Percentiles rank a stretch among this genome's conserved stretches.
Evolutionary conservation across 2,113 vertebrate species (phyloP).

Genomic region (Saguinus imperator): DNA sequence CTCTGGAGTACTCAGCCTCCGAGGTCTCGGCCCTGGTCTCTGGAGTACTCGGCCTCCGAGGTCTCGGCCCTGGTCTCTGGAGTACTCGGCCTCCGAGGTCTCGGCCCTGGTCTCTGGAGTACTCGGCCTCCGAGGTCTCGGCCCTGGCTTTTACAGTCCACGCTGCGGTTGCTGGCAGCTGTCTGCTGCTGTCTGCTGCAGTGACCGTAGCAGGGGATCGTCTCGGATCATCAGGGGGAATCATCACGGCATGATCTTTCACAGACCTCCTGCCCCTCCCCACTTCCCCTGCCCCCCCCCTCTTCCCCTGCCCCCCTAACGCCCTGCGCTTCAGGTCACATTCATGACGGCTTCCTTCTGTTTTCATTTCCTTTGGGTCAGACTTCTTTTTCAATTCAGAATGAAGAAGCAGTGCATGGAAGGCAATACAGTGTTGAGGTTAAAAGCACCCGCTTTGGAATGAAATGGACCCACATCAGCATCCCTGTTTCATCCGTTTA

Average conservation of each 20-base stretch:
- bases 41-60: not conserved
- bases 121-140: not conserved
- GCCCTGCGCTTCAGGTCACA: not conserved
- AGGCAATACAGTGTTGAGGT: not conserved
- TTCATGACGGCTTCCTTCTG: conserved; percentile 51
- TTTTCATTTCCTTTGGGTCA: conserved; percentile 58
- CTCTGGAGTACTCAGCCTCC: not conserved
- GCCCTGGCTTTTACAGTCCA: not conserved
- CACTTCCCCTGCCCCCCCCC: conserved; percentile 3
- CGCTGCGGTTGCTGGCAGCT: conserved; percentile 57
- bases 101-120: not conserved
- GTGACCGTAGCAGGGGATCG: not conserved
- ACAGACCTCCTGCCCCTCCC: conserved; percentile 33
- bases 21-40: not conserved
- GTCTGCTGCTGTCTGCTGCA: not conserved
- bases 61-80: not conserved
- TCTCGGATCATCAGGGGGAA: conserved; percentile 43
- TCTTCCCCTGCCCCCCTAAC: not conserved
- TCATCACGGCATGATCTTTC: conserved; percentile 56
- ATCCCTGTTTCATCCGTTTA: not conserved
- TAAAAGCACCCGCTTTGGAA: not conserved
- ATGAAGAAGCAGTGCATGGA: not conserved
- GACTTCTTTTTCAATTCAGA: conserved; percentile 51
- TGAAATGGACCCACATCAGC: not conserved
- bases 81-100: not conserved